Evolutionary conservation across 2,888 invertebrate genomes (phyloP).

Genomic region (Nineta flava): DNA sequence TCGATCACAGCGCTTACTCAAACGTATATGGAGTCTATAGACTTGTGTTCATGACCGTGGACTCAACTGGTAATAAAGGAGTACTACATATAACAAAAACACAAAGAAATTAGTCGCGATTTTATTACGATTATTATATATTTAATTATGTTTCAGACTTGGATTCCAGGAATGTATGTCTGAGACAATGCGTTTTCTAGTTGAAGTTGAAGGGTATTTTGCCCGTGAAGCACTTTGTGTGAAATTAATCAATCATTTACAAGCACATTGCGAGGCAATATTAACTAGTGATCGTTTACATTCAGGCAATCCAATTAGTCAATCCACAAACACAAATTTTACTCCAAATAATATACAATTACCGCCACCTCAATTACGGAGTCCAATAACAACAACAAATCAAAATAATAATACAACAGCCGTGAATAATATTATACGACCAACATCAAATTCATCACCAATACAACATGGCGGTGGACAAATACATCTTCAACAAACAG

Average conservation of each 20-base stretch:
- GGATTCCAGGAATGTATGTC: slow-evolving; percentile 86
- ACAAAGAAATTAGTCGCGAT: no score
- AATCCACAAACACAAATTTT: slow-evolving; percentile 6
- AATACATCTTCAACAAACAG: slow-evolving; percentile 13
- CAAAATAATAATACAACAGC: no score
- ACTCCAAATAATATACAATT: slow-evolving; percentile 11
- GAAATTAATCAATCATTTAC: slow-evolving; percentile 65
- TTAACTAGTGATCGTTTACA: slow-evolving; percentile 20
- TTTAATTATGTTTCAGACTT: slow-evolving; percentile 27
- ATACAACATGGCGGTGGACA: slow-evolving; percentile 9
- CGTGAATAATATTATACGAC: slow-evolving; percentile 11
- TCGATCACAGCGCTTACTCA: no score
- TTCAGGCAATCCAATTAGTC: slow-evolving; percentile 4
- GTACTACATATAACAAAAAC: no score
- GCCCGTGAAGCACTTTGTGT: slow-evolving; percentile 68
- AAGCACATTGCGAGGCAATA: slow-evolving; percentile 61
- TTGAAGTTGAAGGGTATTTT: slow-evolving; percentile 67
- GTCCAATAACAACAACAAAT: slow-evolving; percentile 18
- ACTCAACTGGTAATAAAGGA: no score
- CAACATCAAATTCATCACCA: slow-evolving; percentile 23
- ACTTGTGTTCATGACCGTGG: no score
- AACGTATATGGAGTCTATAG: no score
- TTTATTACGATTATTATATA: background rate
- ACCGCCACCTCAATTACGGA: slow-evolving; percentile 19
- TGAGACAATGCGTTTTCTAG: slow-evolving; percentile 77